phyloP scores from a whole-genome alignment of 2,797 vertebrate genomes.

The Rousettus madagascariensis region DNA sequence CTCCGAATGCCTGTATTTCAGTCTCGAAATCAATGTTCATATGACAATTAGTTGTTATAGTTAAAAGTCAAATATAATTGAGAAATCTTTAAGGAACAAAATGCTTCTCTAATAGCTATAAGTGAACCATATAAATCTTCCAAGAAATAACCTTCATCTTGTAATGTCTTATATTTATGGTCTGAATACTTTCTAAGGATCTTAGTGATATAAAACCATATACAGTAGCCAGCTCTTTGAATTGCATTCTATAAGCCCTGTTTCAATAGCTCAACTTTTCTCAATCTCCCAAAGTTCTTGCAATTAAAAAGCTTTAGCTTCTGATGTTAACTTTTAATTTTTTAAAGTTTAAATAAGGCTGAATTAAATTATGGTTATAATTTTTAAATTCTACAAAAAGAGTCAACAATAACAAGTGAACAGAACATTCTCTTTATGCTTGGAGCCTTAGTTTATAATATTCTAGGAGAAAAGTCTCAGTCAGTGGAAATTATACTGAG shows the following conservation, averaged over 20 bases:
- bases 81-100: not conserved
- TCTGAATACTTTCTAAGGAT: not conserved
- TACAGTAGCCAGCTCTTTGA: not conserved
- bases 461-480: not conserved
- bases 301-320: not conserved
- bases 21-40: not conserved
- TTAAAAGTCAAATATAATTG: not conserved
- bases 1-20: not conserved
- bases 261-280: not conserved
- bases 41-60: not conserved
- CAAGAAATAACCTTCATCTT: not conserved
- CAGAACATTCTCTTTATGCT: not conserved
- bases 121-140: not conserved
- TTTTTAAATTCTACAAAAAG: not conserved
- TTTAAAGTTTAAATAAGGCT: slow-evolving; percentile 12
- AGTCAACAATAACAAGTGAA: not conserved
- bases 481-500: not conserved
- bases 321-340: not conserved
- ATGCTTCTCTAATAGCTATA: not conserved
- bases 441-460: not conserved
- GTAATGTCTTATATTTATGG: not conserved
- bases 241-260: not conserved
- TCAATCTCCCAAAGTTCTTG: not conserved
- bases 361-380: not conserved
- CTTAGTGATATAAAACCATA: not conserved